phyloP scores from a whole-genome alignment of 2,113 vertebrate species.

The Epinephelus moara region DNA sequence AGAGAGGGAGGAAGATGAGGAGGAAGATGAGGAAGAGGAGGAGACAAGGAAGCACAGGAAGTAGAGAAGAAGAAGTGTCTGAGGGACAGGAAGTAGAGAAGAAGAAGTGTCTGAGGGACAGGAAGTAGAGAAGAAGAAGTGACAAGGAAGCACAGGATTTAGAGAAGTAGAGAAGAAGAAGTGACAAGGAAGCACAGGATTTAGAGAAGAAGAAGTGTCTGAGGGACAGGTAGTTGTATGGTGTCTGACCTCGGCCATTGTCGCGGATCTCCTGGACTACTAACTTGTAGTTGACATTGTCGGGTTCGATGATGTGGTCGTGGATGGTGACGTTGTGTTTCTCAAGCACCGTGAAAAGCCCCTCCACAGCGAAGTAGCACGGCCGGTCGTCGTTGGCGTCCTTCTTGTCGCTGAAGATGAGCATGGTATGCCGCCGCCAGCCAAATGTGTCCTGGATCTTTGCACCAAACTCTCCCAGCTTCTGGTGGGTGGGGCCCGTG shows the following conservation, averaged over 20 bases:
- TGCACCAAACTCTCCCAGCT: slow-evolving; percentile 88
- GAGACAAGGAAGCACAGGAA: too few species aligned
- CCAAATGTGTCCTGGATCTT: slow-evolving; percentile 87
- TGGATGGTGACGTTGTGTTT: slow-evolving; percentile 83
- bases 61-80: too few species aligned
- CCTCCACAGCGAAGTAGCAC: slow-evolving; percentile 91
- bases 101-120: not conserved
- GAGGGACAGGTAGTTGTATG: not conserved
- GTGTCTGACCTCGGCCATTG: slow-evolving; percentile 82
- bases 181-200: not conserved
- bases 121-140: too few species aligned
- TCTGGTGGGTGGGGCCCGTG: slow-evolving; percentile 90
- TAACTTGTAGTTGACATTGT: slow-evolving; percentile 72
- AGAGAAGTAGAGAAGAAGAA: too few species aligned
- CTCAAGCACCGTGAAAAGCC: slow-evolving; percentile 81
- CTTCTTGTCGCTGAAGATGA: slow-evolving; percentile 87
- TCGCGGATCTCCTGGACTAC: slow-evolving; percentile 84
- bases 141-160: not conserved
- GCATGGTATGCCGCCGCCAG: slow-evolving; percentile 86
- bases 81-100: not conserved
- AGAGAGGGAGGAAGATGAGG: too few species aligned
- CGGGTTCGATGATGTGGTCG: slow-evolving; percentile 80
- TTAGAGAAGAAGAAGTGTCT: too few species aligned
- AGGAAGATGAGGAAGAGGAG: too few species aligned
- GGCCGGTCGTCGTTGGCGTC: slow-evolving; percentile 83